Evolutionary conservation across 1,140 invertebrate genomes (phyloP), one percentile per base, ranked within the genome.

Genomic region (Cotesia glomerata): DNA sequence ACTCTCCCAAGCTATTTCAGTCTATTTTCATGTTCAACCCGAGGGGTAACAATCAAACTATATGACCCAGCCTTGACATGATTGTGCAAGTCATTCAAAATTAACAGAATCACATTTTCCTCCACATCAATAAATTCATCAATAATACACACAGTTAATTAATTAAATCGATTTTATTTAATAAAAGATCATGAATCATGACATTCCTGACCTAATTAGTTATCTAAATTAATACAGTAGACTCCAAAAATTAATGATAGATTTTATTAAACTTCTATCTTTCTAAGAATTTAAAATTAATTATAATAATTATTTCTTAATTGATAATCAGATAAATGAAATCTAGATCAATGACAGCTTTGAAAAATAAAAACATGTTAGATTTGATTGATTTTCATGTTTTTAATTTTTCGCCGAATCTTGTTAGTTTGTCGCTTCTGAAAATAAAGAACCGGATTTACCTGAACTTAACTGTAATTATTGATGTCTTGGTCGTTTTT

Each of bases 31-130:
- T 18, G 11, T 64, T 14, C 63, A 39, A 18, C 5, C 39, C 39
- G 16, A 14, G n/a, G 45, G 26, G 63, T n/a, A 35, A 26, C 5
- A 26, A 36, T 11, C 14, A 63, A 52, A 34, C 59, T 32, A 14
- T 13, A 67, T 63, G 64, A 65, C 63, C 39, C 71, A 72, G 63
- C 71, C 71, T 72, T 72, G 71, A 72, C 71, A 72, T 59, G 51
- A 72, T 67, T 72, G 71, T 59, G n/a, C 54, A 26, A 54, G 45
- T 72, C 39, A 65, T 65, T 51, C 14, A 70, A 39, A 59, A 35
- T 59, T 39, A 2, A 58, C 35, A 5, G 11, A n/a, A 18, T 59
- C 18, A 16, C 18, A 59, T 59, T 8, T 26, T 32, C 58, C 9
- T 26, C 26, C 9, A 26, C 16, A 59, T 34, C n/a, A 59, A 32